Evolutionary conservation across 2,888 invertebrate genomes (phyloP).

Genomic region (Ctenicera cuprea): DNA sequence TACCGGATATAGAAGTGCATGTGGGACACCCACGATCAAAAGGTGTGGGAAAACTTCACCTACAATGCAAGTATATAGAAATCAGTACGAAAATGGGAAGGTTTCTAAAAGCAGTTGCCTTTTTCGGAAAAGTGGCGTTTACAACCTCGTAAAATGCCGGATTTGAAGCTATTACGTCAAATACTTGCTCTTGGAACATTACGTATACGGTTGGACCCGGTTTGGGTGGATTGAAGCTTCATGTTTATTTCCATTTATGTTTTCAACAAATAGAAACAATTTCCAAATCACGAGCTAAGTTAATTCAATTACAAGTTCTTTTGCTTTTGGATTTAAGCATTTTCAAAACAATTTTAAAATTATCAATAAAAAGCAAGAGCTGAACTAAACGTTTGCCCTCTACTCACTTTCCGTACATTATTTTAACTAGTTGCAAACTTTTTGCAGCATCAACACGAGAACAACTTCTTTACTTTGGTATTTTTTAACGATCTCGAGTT

Average conservation of each 20-base stretch:
- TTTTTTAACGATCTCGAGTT: not conserved
- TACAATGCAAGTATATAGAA: not conserved
- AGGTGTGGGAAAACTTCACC: slow-evolving; percentile 19
- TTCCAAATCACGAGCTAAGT: too few relatives aligned
- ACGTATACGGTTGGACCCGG: not conserved
- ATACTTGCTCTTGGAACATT: not conserved
- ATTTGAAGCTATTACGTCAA: slow-evolving; percentile 26
- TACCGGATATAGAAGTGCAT: slow-evolving; percentile 7
- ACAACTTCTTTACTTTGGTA: too few relatives aligned
- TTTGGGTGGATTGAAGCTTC: not conserved
- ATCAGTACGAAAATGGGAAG: slow-evolving; percentile 1
- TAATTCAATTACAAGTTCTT: too few relatives aligned
- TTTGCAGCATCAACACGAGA: too few relatives aligned
- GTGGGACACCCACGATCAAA: not conserved
- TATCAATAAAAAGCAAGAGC: too few relatives aligned
- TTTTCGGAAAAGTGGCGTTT: slow-evolving; percentile 23
- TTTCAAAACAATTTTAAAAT: too few relatives aligned
- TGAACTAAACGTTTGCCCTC: too few relatives aligned
- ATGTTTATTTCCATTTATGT: not conserved
- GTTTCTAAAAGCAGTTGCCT: slow-evolving; percentile 8
- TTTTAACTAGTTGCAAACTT: too few relatives aligned
- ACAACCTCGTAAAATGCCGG: slow-evolving; percentile 23
- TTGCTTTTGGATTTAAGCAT: too few relatives aligned
- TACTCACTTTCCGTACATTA: too few relatives aligned
- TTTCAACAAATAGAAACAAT: too few relatives aligned